Base-by-base conservation (phyloP, 2,797 vertebrate species). In the Myotis vivesi region DNA sequence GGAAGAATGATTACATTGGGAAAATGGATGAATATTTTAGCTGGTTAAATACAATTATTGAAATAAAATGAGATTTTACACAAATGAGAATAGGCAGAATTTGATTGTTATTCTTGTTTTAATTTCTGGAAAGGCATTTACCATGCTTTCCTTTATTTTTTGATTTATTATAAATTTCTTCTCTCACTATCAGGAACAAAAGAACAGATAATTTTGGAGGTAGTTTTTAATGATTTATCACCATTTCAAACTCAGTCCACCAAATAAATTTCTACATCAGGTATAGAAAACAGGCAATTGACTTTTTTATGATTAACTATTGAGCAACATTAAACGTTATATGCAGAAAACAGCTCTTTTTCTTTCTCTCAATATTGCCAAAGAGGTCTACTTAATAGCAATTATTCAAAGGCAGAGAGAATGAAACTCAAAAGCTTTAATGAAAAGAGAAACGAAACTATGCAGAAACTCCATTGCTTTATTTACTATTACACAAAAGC, bases 401-500 rank as follows among this genome's bases (percentile, higher is more conserved):
- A 95, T 95, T 97, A 96, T 96, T 97, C 92, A 97, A 98, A 98
- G 92, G 93, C 96, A 96, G 94, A 97, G 87, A 97, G 96, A 97
- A 96, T 95, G 86, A 96, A 98, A 97, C 91, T 97, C 95, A 95
- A 98, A 97, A 94, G 95, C 92, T 97, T 97, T 96, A 96, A 55
- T 80, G 90, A 97, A 96, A 96, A 97, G 97, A 96, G 97, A 98
- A 98, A 97, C 30, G 8, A 33, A 76, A 22, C 87, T 96, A 95
- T 94, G 92, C 89, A 97, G 95, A 93, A 96, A 95, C 91, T 97
- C 92, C 94, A 96, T 97, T 97, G 97, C 86, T 98, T 97, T 98
- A 95, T 97, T 98, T 97, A 96, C 94, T 66, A 92, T 97, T 96
- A 97, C 96, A 97, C 96, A 97, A 97, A 93, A 96, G 92, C 91